Base-by-base conservation (phyloP, 1,140 invertebrate genomes). In the Drosophila mayri region DNA sequence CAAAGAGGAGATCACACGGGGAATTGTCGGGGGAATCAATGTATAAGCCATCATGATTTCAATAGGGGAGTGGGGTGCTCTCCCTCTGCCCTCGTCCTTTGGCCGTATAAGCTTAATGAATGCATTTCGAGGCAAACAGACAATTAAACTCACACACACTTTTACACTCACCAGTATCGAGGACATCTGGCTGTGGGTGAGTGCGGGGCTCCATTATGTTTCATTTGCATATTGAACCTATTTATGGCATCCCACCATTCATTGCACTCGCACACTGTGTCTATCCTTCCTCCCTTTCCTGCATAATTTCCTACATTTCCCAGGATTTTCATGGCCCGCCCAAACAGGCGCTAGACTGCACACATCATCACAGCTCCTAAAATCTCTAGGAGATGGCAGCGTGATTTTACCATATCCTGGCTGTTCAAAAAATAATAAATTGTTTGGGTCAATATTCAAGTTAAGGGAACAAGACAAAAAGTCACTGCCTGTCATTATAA, bases 141-240 rank as follows among this genome's bases (percentile, higher is more conserved):
- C 75, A 78, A 78, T 78, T 78, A 78, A 70, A 63, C 75, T 46
- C 73, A 32, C 67, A 59, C 68, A 46, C 41, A 37, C 41, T 9
- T 50, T 30, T 30, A 44, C 28, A 32, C 28, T 18, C 28, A 6
- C n/a, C 14, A 3, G 22, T 32, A 67, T 11, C 49, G 62, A 68
- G 57, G 57, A 68, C 63, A 68, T 67, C 12, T 60, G 61, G 49
- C n/a, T 11, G 28, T 1, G 49, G 35, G 55, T 44, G 59, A 11
- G 59, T 54, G 71, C 59, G 22, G 55, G 46, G 58, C 58, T 63
- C 75, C 75, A 78, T 78, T 78, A 78, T 78, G 75, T 70, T 78
- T 52, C 75, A 78, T 78, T 78, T 78, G 75, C 75, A 78, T 78
- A 78, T 78, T 78, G 75, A 78, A 78, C 75, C 75, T 78, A 78